These are phyloP conservation scores for Nyctibius grandis DNA, from an alignment of 2,797 vertebrate species.

Conservation along the genomic window DNA sequence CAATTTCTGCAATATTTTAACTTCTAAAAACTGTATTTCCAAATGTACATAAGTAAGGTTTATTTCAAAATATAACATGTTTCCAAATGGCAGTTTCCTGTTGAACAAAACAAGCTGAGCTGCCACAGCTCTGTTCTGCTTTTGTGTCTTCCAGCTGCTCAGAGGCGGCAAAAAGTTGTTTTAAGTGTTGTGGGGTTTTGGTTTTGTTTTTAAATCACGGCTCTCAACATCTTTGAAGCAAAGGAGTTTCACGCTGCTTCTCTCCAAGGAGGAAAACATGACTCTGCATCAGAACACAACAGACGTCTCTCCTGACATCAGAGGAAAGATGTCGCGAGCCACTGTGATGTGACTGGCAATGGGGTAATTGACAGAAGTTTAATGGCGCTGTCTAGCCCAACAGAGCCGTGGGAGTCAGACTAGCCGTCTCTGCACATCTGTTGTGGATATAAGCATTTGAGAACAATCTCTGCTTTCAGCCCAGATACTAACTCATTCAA, in stretches of 20 bases:
- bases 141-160: background rate
- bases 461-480: conserved; percentile 20
- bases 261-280: background rate
- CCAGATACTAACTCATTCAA: background rate
- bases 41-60: background rate
- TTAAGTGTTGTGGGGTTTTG: background rate
- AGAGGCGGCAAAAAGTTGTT: background rate
- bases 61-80: background rate
- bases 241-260: background rate
- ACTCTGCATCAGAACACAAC: background rate
- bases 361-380: background rate
- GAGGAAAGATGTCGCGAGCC: background rate
- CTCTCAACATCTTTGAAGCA: background rate
- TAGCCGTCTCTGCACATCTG: conserved; percentile 32
- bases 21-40: background rate
- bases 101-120: background rate
- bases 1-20: background rate
- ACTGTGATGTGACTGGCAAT: background rate
- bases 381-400: background rate
- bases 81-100: background rate
- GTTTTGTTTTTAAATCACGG: background rate
- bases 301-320: background rate
- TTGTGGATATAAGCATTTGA: background rate
- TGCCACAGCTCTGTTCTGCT: background rate
- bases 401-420: background rate